Conservation (phyloP, 1,140 invertebrate species). For the Drosophila chauvacae region DNA sequence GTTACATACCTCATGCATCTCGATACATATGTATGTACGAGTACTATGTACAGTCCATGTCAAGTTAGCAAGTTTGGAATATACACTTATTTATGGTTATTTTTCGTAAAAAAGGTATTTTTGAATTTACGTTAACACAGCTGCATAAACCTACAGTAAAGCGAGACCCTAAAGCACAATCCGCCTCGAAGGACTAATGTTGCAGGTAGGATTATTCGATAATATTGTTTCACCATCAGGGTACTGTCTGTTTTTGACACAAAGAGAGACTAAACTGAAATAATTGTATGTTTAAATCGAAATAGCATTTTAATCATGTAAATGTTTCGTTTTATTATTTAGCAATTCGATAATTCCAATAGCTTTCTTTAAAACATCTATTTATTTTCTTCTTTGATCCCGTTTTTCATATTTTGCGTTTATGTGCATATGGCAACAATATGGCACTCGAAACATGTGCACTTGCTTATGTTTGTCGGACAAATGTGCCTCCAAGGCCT, state of each 20-base stretch:
- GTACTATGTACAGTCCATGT: not conserved
- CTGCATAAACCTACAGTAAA: too few relatives aligned
- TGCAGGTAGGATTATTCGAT: not conserved
- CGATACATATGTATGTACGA: not conserved
- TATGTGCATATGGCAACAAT: conserved; percentile 36
- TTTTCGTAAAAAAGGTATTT: not conserved
- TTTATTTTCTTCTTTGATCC: not conserved
- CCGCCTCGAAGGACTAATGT: not conserved
- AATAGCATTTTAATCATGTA: too few relatives aligned
- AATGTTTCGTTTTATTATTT: too few relatives aligned
- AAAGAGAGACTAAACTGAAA: not conserved
- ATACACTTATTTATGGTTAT: not conserved
- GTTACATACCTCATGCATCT: conserved; percentile 24
- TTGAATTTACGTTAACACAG: not conserved
- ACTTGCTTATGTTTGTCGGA: conserved; percentile 65
- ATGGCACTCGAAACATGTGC: conserved; percentile 78
- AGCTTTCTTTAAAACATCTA: not conserved
- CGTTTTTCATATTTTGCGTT: not conserved
- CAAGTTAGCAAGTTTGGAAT: not conserved
- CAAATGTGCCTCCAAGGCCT: conserved; percentile 11
- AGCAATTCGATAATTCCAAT: not conserved
- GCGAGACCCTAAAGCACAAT: not conserved
- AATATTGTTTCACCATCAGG: not conserved
- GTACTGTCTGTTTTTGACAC: not conserved
- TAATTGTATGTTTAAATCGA: not conserved